Evolutionary conservation across 1,140 invertebrate genomes (phyloP).

Genomic region (Neoseiulus cucumeris): DNA sequence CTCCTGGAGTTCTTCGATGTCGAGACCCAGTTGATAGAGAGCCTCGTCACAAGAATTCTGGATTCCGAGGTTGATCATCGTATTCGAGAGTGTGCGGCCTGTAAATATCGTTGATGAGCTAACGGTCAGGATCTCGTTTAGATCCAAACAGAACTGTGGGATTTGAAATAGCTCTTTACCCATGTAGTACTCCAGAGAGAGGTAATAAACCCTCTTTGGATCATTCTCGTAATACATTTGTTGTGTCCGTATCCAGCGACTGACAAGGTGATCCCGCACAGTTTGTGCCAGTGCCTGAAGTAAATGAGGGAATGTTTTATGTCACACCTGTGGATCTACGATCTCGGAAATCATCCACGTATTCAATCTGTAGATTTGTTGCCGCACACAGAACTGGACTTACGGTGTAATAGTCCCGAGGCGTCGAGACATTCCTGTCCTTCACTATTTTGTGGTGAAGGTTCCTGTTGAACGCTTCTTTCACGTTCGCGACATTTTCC

Average conservation of each 20-base stretch:
- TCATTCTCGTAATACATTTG: slow-evolving; percentile 98
- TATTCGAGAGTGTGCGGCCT: slow-evolving; percentile 77
- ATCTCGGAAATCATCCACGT: no score
- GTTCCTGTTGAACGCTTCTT: slow-evolving; percentile 96
- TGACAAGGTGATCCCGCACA: slow-evolving; percentile 90
- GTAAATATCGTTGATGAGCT: no score
- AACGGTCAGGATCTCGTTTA: no score
- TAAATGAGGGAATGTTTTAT: no score
- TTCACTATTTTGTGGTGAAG: slow-evolving; percentile 96
- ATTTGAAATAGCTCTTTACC: no score
- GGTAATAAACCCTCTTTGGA: slow-evolving; percentile 96
- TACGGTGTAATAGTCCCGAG: slow-evolving; percentile 80
- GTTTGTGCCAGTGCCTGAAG: slow-evolving; percentile 66
- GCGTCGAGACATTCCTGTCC: slow-evolving; percentile 92
- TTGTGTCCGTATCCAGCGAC: slow-evolving; percentile 96
- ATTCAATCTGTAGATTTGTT: neutral
- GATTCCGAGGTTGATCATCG: slow-evolving; percentile 97
- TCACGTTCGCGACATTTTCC: slow-evolving; percentile 84
- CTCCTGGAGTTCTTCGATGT: slow-evolving; percentile 94
- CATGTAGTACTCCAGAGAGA: slow-evolving; percentile 99
- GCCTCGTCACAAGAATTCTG: slow-evolving; percentile 41
- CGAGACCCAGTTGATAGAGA: slow-evolving; percentile 54
- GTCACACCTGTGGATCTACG: no score
- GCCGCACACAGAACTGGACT: neutral
- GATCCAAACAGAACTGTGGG: no score